phyloP scores from a whole-genome alignment of 1,140 invertebrate genomes.

The Atta cephalotes region DNA sequence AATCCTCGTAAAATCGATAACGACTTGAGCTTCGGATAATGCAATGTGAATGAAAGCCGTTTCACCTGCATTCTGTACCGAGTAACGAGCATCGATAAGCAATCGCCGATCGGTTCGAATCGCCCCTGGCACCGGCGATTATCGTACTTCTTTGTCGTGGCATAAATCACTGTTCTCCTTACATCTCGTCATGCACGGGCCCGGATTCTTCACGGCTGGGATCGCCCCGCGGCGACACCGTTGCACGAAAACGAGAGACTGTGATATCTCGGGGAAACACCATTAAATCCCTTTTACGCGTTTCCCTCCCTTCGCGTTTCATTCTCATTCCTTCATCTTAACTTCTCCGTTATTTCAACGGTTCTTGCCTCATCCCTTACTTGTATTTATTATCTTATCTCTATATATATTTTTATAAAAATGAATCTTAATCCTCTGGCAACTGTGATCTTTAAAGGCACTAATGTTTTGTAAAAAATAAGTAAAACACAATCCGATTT shows the following conservation, averaged over 20 bases:
- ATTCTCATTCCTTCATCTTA: conserved; percentile 8
- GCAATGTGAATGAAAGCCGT: conserved; percentile 58
- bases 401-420: background rate
- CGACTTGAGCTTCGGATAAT: conserved; percentile 52
- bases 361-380: background rate
- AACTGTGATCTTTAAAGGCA: too few relatives aligned
- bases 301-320: conserved; percentile 2
- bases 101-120: conserved; percentile 43
- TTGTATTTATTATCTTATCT: background rate
- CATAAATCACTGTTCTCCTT: conserved; percentile 49
- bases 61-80: conserved; percentile 51
- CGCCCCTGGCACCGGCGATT: conserved; percentile 45
- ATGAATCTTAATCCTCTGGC: background rate
- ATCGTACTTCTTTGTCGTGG: conserved; percentile 59
- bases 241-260: conserved; percentile 60
- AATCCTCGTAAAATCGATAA: conserved; percentile 60
- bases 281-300: conserved; percentile 20
- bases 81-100: conserved; percentile 63
- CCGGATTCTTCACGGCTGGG: conserved; percentile 42
- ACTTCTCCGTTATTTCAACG: background rate
- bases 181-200: conserved; percentile 48
- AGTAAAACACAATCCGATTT: too few relatives aligned
- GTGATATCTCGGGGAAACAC: conserved; percentile 50
- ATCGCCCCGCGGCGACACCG: conserved; percentile 46
- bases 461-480: too few relatives aligned